These are phyloP conservation scores for Anthopleura xanthogrammica DNA, from an alignment of 92 coral and sea anemone genomes.

Conservation along the genomic window DNA sequence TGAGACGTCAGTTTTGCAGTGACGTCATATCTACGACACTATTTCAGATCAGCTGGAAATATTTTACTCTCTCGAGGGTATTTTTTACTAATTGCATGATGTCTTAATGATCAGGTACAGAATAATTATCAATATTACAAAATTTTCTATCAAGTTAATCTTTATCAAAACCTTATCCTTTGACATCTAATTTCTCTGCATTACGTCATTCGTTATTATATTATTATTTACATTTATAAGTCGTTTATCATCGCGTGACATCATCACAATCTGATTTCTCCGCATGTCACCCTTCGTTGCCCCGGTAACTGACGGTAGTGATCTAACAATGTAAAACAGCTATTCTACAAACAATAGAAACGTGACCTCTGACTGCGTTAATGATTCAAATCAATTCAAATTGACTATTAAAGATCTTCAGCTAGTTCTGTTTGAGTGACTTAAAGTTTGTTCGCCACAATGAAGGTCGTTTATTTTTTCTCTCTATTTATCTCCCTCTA, in stretches of 20 bases:
- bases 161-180: too few species aligned
- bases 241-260: neutral
- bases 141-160: too few species aligned
- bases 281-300: neutral
- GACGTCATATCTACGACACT: too few species aligned
- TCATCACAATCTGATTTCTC: neutral
- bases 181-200: neutral
- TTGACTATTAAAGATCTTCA: neutral
- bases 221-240: too few species aligned
- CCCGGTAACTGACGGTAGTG: neutral
- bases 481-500: neutral
- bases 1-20: too few species aligned
- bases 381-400: neutral
- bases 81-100: too few species aligned
- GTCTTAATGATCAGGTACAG: too few species aligned
- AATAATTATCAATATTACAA: too few species aligned
- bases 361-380: neutral
- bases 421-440: neutral
- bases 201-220: too few species aligned
- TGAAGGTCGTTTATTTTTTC: neutral
- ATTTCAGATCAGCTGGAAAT: too few species aligned
- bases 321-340: neutral
- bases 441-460: neutral
- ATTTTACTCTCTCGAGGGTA: too few species aligned
- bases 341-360: neutral